Evolutionary conservation across 2,797 vertebrate genomes (phyloP).

Genomic region (Bufotes viridis): DNA sequence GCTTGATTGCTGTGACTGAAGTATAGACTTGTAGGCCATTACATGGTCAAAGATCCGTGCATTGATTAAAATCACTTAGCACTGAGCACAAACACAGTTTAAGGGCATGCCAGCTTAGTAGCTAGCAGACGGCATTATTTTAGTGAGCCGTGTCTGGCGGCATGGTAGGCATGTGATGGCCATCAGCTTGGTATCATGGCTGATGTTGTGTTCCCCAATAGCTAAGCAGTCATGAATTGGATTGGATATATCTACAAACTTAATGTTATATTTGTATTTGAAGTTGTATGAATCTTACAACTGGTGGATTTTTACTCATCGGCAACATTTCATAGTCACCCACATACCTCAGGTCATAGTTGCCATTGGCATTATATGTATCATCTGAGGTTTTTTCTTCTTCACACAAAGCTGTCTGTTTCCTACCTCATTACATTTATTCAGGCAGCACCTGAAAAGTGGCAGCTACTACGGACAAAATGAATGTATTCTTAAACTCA

Average conservation of each 20-base stretch:
- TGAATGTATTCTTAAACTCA: conserved; percentile 15
- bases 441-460: not conserved
- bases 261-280: not conserved
- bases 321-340: not conserved
- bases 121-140: not conserved
- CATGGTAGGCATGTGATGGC: not conserved
- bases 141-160: not conserved
- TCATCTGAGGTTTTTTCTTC: not conserved
- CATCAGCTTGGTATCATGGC: not conserved
- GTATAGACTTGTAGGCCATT: no score
- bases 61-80: not conserved
- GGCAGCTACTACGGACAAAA: not conserved
- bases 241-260: not conserved
- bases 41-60: no score
- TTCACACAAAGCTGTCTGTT: not conserved
- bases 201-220: not conserved
- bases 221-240: not conserved
- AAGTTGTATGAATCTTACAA: not conserved
- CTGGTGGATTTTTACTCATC: not conserved
- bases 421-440: conserved; percentile 20
- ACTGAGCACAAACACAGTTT: not conserved
- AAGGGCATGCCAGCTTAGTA: not conserved
- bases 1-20: no score
- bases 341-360: not conserved
- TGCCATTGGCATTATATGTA: not conserved